A percentile compares a stretch with the other conserved stretches of the same genome.
phyloP scores from a whole-genome alignment of 30 jellyfish, hydroid and myxozoan genomes.

The Aurelia sp. region DNA sequence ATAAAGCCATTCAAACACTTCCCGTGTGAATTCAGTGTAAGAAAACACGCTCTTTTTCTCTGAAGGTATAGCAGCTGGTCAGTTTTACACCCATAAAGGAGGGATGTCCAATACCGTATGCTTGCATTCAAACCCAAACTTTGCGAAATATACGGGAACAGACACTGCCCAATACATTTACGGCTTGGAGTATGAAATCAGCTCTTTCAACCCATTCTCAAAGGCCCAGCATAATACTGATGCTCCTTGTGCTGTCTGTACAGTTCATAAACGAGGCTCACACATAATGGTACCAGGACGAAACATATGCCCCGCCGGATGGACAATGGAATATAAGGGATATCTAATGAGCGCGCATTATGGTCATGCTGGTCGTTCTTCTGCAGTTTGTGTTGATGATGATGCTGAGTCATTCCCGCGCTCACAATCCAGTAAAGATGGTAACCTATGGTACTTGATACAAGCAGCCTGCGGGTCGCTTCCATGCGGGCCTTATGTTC shows the following conservation, averaged over 20 bases:
- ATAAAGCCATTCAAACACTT: no score
- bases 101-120: slow-evolving; percentile 98
- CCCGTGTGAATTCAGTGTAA: no score
- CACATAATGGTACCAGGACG: slow-evolving; percentile 92
- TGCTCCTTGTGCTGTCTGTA: slow-evolving; percentile 94
- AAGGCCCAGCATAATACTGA: slow-evolving; percentile 45
- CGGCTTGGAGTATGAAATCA: slow-evolving; percentile 82
- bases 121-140: slow-evolving; percentile 77
- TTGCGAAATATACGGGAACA: slow-evolving; percentile 33
- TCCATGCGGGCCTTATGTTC: slow-evolving; percentile 69
- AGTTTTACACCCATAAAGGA: slow-evolving; percentile 79
- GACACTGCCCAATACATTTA: slow-evolving; percentile 70
- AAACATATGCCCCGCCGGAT: slow-evolving; percentile 86
- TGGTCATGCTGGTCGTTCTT: slow-evolving; percentile 75
- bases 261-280: slow-evolving; percentile 58
- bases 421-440: slow-evolving; percentile 5
- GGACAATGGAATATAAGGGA: slow-evolving; percentile 90
- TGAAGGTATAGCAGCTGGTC: slow-evolving; percentile 85
- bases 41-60: background rate
- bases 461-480: slow-evolving; percentile 65
- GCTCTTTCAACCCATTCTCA: slow-evolving; percentile 17
- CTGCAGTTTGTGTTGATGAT: slow-evolving; percentile 91
- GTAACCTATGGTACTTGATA: slow-evolving; percentile 59
- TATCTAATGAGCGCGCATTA: slow-evolving; percentile 88
- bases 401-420: slow-evolving; percentile 58